phyloP scores from a whole-genome alignment of 2,888 invertebrate genomes.

The Leucozona laternaria region DNA sequence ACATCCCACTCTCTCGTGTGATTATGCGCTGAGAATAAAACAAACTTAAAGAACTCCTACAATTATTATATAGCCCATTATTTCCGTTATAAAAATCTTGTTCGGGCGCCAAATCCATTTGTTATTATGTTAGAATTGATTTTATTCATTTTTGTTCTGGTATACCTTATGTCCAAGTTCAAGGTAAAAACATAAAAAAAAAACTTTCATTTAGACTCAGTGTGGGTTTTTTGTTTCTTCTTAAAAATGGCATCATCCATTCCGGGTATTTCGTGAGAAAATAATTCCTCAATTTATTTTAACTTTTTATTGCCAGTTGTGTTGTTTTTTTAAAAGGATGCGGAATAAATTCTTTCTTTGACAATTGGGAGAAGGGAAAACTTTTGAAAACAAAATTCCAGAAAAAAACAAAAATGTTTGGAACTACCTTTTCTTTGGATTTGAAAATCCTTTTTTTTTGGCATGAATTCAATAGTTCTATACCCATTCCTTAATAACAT shows the following conservation, averaged over 20 bases:
- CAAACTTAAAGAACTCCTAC: not conserved
- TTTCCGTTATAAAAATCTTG: conserved; percentile 7
- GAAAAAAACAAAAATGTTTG: not conserved
- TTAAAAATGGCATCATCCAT: not conserved
- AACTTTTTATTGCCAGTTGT: conserved; percentile 19
- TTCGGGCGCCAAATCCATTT: conserved; percentile 29
- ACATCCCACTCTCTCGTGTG: not conserved
- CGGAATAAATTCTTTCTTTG: not conserved
- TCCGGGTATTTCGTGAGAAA: not conserved
- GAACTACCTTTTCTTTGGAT: not conserved
- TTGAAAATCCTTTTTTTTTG: conserved; percentile 24
- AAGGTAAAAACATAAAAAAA: conserved; percentile 24
- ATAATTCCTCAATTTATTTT: conserved; percentile 3
- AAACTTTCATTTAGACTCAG: not conserved
- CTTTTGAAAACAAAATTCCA: conserved; percentile 2
- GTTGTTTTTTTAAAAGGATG: conserved; percentile 4
- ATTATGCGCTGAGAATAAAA: conserved; percentile 1
- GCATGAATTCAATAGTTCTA: conserved; percentile 26
- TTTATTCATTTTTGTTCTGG: not conserved
- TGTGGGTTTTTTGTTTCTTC: not conserved
- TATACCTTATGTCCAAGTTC: conserved; percentile 29
- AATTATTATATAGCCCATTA: not conserved
- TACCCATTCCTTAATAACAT: not conserved
- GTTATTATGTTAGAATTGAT: conserved; percentile 21
- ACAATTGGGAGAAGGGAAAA: not conserved